Evolutionary conservation across 2,113 vertebrate genomes (phyloP).

Genomic region (Syngnathus typhle): DNA sequence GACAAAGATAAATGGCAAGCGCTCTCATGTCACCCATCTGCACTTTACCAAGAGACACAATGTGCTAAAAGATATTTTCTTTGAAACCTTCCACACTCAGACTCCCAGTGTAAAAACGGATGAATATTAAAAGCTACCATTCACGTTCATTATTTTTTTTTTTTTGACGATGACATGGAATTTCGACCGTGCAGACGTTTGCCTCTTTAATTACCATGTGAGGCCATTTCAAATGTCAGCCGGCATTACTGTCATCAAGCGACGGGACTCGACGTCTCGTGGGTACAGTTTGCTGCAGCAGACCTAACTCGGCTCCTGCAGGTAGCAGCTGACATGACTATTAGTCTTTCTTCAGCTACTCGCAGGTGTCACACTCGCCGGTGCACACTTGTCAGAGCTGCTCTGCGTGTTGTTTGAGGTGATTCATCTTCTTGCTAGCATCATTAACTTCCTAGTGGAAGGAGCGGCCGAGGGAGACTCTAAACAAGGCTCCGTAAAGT

Average conservation of each 20-base stretch:
- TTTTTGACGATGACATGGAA: neutral
- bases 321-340: slow-evolving; percentile 69
- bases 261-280: slow-evolving; percentile 20
- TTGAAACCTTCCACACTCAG: neutral
- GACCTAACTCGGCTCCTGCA: slow-evolving; percentile 70
- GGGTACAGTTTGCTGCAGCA: slow-evolving; percentile 45
- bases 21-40: slow-evolving; percentile 4
- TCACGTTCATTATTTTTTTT: neutral
- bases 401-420: slow-evolving; percentile 88
- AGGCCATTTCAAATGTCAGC: slow-evolving; percentile 28
- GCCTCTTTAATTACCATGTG: slow-evolving; percentile 14
- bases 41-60: neutral
- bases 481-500: slow-evolving; percentile 78
- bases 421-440: slow-evolving; percentile 95
- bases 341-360: slow-evolving; percentile 75
- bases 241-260: slow-evolving; percentile 21
- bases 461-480: slow-evolving; percentile 83
- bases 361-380: slow-evolving; percentile 78
- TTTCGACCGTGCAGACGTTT: slow-evolving; percentile 2
- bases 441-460: slow-evolving; percentile 86
- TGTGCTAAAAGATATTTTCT: slow-evolving; percentile 2
- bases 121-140: neutral
- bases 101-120: neutral
- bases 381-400: slow-evolving; percentile 79
- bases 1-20: slow-evolving; percentile 9